Evolutionary conservation across 2,888 invertebrate genomes (phyloP), one percentile per base, ranked within the genome.

Genomic region (Parnassius mnemosyne): DNA sequence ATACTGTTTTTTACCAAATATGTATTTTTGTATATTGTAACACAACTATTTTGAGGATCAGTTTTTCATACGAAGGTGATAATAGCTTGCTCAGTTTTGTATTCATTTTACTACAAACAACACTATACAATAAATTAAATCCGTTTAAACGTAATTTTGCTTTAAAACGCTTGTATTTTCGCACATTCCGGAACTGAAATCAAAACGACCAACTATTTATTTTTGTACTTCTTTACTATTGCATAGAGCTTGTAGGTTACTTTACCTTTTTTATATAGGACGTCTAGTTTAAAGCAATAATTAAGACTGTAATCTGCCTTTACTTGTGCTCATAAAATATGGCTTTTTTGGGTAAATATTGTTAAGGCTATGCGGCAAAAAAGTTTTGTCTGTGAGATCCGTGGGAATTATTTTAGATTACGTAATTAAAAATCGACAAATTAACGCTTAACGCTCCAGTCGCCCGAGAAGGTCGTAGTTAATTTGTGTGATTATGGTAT

Each of bases 131-230:
- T 13, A 13, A 47, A 9, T 13, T 47, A 47, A 47, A 13, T 13
- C 53, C 47, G 42, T 50, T 20, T 47, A 25, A 25, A 25, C 25
- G 12, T 12, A 57, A 49, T 49, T 58, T 47, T 57, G 43, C 49
- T 57, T 12, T 16, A 13, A 42, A 44, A 53, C 49, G 12, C 46
- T 47, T 43, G 16, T 50, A 43, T 25, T 52, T 58, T 54, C 11
- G 41, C 55, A 64, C 63, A 64, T 64, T 64, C 63, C 63, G 49
- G 43, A 49, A 60, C 34, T 34, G 16, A 56, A 52, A 53, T 25
- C n/a, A n/a, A 60, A 60, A 69, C 68, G 73, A 72, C 74, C 71
- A 75, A 70, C 11, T 61, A 63, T 65, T 20, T 68, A 67, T 69
- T 66, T 71, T 68, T 65, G 61, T 65, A 60, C 66, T 66, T 73